Base-by-base conservation (phyloP, 2,888 invertebrate species). In the Tetropium fuscum region DNA sequence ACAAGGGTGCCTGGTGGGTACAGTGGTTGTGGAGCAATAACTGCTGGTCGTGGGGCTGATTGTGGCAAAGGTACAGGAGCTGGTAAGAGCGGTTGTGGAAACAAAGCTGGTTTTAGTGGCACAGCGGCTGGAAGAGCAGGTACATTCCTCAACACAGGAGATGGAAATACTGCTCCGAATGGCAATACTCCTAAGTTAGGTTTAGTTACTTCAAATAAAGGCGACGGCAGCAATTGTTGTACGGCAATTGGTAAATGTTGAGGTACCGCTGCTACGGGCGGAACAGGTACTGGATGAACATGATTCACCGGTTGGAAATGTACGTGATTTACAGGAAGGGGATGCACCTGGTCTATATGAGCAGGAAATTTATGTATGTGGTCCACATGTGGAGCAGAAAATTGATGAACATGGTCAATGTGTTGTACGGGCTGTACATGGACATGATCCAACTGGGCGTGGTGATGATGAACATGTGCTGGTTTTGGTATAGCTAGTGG, bases 121-220 rank as follows among this genome's bases (percentile, higher is more conserved):
- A 56, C 8, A 40, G 11, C 27, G 1, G 8, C 16, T 8, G 10
- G 60, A 8, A 65, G 62, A 2, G 68, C 59, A 10, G 64, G 57
- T 8, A 63, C 40, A 49, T 66, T 64, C 22, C 57, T 69, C 16
- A 76, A 53, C 40, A 76, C 68, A 4, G 73, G 74, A 15, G 71
- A 60, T 5, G 67, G 68, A 58, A 78, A 77, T 6, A 60, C 64
- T 1, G 75, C 66, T 7, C 77, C 77, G 7, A 78, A 57, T 3
- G 76, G 78, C 10, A 77, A 56, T 4, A 78, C 77, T 3, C 74
- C 75, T 25, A 77, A 61, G 41, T 77, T 69, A 2, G 78, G 77
- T 49, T 69, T 75, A n/a, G 72, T 66, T 3, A 76, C 76, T 61
- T 78, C 74, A 18, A 76, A 74, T 13, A 77, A 55, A 13, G 71